phyloP scores from a whole-genome alignment of 2,113 vertebrate genomes.

The Daubentonia madagascariensis region DNA sequence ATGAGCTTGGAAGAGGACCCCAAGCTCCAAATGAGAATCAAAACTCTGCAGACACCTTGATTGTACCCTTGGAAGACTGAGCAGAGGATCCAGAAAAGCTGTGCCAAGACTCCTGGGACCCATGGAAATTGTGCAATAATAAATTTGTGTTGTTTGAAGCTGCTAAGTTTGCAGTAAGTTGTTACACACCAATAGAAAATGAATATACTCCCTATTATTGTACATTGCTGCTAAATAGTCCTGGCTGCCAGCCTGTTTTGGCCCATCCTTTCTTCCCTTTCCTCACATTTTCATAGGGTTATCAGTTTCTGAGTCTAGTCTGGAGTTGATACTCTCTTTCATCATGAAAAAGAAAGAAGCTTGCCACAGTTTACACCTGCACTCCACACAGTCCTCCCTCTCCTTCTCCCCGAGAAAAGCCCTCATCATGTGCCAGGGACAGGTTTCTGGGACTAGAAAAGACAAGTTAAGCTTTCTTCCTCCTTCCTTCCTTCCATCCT shows the following conservation, averaged over 20 bases:
- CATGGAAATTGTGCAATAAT: neutral
- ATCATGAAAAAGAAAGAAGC: neutral
- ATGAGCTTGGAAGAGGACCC: neutral
- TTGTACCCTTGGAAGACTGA: neutral
- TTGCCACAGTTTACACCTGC: neutral
- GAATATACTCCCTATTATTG: neutral
- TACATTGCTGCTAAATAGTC: neutral
- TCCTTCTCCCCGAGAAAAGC: neutral
- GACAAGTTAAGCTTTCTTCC: neutral
- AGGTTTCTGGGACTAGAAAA: neutral
- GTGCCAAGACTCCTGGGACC: neutral
- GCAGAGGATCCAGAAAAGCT: neutral
- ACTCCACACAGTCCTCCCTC: neutral
- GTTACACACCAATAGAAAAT: neutral
- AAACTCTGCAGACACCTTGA: neutral
- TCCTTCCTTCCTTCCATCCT: neutral
- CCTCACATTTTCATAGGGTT: neutral
- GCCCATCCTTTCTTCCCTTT: neutral
- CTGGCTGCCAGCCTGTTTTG: neutral
- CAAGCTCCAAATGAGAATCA: neutral
- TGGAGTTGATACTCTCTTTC: neutral
- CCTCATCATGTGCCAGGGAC: neutral
- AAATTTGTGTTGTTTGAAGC: neutral
- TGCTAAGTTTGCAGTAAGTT: neutral
- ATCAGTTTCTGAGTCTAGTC: neutral